Percentiles rank a stretch among this genome's conserved stretches.
Conservation (phyloP, 2,113 vertebrate genomes). For the Lagopus muta region DNA sequence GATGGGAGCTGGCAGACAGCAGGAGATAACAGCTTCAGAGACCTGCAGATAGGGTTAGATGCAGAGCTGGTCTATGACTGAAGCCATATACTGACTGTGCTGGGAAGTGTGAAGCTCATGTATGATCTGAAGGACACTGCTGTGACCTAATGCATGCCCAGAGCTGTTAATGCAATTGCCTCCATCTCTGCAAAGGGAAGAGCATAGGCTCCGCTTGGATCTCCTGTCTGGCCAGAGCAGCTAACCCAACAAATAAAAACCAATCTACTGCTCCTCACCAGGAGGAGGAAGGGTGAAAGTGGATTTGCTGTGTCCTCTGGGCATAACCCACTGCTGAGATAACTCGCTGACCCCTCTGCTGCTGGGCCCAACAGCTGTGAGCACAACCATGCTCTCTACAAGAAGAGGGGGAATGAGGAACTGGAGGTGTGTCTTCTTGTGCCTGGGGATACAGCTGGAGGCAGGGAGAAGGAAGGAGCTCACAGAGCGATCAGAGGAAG, state of each 20-base stretch:
- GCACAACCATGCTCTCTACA: background rate
- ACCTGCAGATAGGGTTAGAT: background rate
- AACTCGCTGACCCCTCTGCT: background rate
- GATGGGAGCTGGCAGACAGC: background rate
- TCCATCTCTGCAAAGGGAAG: background rate
- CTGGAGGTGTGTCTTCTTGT: background rate
- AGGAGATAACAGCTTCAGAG: background rate
- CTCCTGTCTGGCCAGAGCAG: background rate
- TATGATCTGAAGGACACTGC: background rate
- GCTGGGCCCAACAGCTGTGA: background rate
- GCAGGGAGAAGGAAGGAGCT: background rate
- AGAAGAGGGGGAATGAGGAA: background rate
- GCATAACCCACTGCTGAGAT: background rate
- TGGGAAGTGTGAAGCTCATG: background rate
- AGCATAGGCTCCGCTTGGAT: background rate
- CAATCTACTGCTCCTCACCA: background rate
- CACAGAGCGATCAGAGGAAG: background rate
- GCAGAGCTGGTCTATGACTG: rapidly evolving
- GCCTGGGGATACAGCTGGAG: background rate
- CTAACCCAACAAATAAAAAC: background rate
- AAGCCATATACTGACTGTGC: background rate
- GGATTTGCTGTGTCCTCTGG: background rate
- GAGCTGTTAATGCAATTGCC: background rate
- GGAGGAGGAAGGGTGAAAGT: background rate
- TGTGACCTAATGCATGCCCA: background rate